phyloP scores from a whole-genome alignment of 1,140 invertebrate species.

The Fragariocoptes setiger region DNA sequence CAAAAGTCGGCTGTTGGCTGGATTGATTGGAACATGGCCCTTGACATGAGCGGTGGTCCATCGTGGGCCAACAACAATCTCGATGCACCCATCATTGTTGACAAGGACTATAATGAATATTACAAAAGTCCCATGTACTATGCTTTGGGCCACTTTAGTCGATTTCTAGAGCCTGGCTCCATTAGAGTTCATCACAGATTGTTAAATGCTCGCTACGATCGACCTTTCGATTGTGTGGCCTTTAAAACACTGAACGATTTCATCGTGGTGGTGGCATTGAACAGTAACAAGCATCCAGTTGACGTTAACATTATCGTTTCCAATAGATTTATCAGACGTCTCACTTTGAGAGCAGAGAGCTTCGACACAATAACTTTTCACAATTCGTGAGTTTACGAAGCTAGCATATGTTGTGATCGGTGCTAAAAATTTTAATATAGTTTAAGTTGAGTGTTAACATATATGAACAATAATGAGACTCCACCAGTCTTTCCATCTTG shows the following conservation, averaged over 20 bases:
- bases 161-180: constrained; percentile 1
- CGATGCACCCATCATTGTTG: constrained; percentile 39
- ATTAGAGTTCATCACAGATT: constrained; percentile 2
- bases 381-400: too few species aligned
- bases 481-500: too few species aligned
- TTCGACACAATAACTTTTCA: too few species aligned
- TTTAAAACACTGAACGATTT: background rate
- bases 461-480: too few species aligned
- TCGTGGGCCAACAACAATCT: constrained; percentile 39
- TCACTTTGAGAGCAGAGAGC: background rate
- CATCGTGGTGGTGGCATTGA: constrained; percentile 1
- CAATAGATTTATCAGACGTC: background rate
- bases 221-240: background rate
- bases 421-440: too few species aligned
- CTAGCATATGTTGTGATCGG: too few species aligned
- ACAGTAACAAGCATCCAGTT: constrained; percentile 1
- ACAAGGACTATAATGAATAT: constrained; percentile 27
- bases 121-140: constrained; percentile 24
- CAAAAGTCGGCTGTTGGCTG: constrained; percentile 12
- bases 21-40: constrained; percentile 22
- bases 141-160: constrained; percentile 3
- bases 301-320: background rate
- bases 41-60: constrained; percentile 18
- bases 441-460: too few species aligned
- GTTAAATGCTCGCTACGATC: background rate